These are phyloP conservation scores for Xylocampa areola DNA, from an alignment of 2,888 invertebrate species.

Conservation along the genomic window DNA sequence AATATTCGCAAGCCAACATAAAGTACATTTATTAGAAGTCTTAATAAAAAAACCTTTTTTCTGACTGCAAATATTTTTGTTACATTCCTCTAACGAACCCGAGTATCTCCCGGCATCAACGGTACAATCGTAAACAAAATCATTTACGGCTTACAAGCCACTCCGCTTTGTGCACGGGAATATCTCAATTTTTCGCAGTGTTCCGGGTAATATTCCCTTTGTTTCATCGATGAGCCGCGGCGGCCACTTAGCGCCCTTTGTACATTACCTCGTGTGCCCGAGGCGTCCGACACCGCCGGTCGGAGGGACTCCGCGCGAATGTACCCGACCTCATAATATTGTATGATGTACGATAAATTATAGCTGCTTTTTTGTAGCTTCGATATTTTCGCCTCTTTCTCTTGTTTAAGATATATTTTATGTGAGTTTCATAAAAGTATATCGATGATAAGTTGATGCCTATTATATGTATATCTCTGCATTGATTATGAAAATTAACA, in stretches of 20 bases:
- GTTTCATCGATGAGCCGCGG: conserved; percentile 75
- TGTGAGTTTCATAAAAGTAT: conserved; percentile 22
- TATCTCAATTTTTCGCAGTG: conserved; percentile 63
- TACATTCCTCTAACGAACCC: conserved; percentile 37
- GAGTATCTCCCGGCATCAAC: conserved; percentile 33
- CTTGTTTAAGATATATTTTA: neutral
- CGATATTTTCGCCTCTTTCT: conserved; percentile 35
- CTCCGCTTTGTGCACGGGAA: conserved; percentile 52
- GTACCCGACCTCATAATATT: conserved; percentile 24
- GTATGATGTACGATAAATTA: conserved; percentile 49
- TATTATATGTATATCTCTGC: conserved; percentile 25
- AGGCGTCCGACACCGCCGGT: conserved; percentile 60
- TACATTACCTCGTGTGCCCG: conserved; percentile 76
- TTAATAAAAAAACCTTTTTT: no score
- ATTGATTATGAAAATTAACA: no score
- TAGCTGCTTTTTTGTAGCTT: conserved; percentile 41
- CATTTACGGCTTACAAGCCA: conserved; percentile 57
- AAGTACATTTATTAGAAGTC: no score
- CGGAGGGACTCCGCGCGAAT: conserved; percentile 25
- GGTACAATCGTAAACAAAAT: conserved; percentile 60
- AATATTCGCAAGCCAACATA: no score
- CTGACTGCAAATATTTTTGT: neutral
- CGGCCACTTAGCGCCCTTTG: conserved; percentile 80
- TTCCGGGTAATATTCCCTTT: conserved; percentile 68
- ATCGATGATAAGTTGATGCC: conserved; percentile 3